These are phyloP conservation scores for Dryobates pubescens DNA, from an alignment of 2,797 vertebrate species.

Conservation along the genomic window DNA sequence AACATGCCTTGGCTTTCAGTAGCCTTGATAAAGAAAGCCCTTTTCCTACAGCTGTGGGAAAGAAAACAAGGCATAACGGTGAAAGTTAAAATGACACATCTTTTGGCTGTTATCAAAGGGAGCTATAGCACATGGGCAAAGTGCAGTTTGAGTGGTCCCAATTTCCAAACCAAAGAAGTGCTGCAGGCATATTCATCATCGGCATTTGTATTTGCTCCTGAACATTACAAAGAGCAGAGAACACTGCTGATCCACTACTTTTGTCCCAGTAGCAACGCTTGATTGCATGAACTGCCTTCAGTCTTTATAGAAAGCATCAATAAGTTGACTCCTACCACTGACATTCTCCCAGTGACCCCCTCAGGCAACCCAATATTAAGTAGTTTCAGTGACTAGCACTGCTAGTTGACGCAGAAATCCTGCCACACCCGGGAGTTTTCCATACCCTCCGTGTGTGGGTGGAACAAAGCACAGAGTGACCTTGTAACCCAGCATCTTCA, in stretches of 20 bases:
- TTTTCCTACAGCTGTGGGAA: slow-evolving; percentile 61
- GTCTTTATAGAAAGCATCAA: not conserved
- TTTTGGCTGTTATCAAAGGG: slow-evolving; percentile 35
- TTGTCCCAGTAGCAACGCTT: not conserved
- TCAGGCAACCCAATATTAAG: not conserved
- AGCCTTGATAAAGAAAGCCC: slow-evolving; percentile 27
- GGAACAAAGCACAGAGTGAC: not conserved
- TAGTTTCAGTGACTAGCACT: not conserved
- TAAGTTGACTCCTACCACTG: not conserved
- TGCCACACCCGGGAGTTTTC: not conserved
- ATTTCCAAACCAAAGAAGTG: slow-evolving; percentile 17
- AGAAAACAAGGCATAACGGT: slow-evolving; percentile 3
- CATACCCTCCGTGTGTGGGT: not conserved
- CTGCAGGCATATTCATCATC: not conserved
- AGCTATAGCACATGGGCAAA: slow-evolving; percentile 10
- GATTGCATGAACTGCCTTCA: not conserved
- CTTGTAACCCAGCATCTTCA: not conserved
- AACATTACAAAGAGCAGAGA: not conserved
- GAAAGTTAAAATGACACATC: slow-evolving; percentile 28
- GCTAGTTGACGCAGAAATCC: not conserved
- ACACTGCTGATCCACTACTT: not conserved
- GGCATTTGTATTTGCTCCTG: not conserved
- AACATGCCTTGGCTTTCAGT: slow-evolving; percentile 4
- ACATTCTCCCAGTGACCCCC: not conserved
- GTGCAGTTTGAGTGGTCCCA: not conserved